These are phyloP conservation scores for Corythornis vintsioides DNA, from an alignment of 2,113 vertebrate genomes.

Conservation along the genomic window DNA sequence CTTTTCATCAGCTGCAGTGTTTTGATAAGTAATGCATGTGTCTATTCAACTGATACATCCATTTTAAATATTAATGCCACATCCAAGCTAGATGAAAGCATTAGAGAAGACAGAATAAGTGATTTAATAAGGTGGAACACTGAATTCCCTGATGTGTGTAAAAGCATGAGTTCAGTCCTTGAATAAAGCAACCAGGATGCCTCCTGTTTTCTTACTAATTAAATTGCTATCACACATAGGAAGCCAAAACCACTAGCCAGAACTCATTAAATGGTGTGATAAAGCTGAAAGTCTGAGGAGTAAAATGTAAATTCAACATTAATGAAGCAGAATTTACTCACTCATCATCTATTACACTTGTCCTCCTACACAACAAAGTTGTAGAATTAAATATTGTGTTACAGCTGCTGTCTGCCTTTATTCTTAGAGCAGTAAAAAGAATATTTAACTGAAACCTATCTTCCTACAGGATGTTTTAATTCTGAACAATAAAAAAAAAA, in stretches of 20 bases:
- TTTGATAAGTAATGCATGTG: neutral
- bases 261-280: neutral
- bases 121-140: neutral
- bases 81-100: conserved; percentile 6
- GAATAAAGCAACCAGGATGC: neutral
- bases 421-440: neutral
- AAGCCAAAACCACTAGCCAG: neutral
- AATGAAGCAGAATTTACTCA: conserved; percentile 16
- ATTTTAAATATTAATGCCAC: conserved; percentile 42
- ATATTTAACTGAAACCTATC: neutral
- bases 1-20: neutral
- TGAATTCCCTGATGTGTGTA: neutral
- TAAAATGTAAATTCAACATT: conserved; percentile 24
- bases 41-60: neutral
- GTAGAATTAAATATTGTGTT: neutral
- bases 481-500: neutral
- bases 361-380: neutral
- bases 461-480: neutral
- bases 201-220: neutral
- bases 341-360: neutral
- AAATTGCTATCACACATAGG: neutral
- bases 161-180: neutral
- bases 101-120: neutral
- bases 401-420: neutral
- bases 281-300: neutral